Percentiles rank a stretch among this genome's conserved stretches.
Conservation (phyloP, 2,113 vertebrate genomes). For the Brienomyrus longianalis region DNA sequence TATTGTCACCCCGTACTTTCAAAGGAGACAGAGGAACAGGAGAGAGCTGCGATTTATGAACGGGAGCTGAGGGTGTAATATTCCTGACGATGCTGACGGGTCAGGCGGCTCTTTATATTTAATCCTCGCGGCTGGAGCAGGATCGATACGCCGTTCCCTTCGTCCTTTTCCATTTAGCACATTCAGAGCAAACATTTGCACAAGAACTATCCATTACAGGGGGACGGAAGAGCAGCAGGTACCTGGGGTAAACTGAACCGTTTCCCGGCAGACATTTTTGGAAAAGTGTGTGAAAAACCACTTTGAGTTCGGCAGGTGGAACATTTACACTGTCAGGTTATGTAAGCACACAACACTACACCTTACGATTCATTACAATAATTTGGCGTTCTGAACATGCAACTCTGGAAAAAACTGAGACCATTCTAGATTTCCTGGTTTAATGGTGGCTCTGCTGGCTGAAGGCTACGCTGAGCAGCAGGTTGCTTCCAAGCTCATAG, state of each 20-base stretch:
- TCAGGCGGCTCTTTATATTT: slow-evolving; percentile 23
- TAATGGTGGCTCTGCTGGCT: neutral
- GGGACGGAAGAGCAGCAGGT: neutral
- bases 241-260: neutral
- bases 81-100: neutral
- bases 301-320: neutral
- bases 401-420: neutral
- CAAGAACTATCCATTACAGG: slow-evolving; percentile 20
- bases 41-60: neutral
- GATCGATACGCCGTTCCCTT: slow-evolving; percentile 20
- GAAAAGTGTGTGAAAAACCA: neutral
- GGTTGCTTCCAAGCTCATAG: neutral
- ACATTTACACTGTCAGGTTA: neutral
- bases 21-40: neutral
- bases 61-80: neutral
- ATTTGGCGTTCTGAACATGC: neutral
- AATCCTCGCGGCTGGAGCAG: slow-evolving; percentile 2
- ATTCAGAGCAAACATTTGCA: slow-evolving; percentile 14
- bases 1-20: neutral
- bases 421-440: neutral
- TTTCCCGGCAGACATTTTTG: neutral
- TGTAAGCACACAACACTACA: neutral
- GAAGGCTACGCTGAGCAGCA: neutral
- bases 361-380: neutral
- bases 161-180: slow-evolving; percentile 24